phyloP scores from a whole-genome alignment of 1,140 invertebrate genomes.

The Rhizoglyphus robini region DNA sequence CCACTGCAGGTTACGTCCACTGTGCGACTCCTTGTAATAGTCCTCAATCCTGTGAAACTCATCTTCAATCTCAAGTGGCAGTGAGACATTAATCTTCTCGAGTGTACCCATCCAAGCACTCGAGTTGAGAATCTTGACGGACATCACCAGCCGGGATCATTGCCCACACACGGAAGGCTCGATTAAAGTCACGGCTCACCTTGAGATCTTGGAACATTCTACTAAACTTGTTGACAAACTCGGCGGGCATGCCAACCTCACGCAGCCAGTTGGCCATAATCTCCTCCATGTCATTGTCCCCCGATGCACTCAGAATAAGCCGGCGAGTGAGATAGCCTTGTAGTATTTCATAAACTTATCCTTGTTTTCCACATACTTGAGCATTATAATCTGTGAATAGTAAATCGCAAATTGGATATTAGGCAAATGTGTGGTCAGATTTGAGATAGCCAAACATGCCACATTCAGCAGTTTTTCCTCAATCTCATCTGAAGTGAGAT shows the following conservation, averaged over 20 bases:
- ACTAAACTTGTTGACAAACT: constrained; percentile 95
- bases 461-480: constrained; percentile 83
- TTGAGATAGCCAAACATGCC: constrained; percentile 40
- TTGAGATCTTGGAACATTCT: constrained; percentile 85
- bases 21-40: constrained; percentile 62
- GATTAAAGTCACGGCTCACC: constrained; percentile 92
- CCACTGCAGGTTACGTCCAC: constrained; percentile 96
- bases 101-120: constrained; percentile 92
- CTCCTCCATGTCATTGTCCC: constrained; percentile 98
- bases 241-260: constrained; percentile 93
- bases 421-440: too few relatives aligned
- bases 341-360: constrained; percentile 99
- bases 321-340: constrained; percentile 93
- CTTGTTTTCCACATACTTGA: constrained; percentile 99
- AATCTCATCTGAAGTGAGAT: constrained; percentile 93
- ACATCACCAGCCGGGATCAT: constrained; percentile 33
- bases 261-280: constrained; percentile 91
- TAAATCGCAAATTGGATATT: too few relatives aligned
- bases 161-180: constrained; percentile 55
- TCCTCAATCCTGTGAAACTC: constrained; percentile 86
- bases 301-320: constrained; percentile 86
- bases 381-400: constrained; percentile 57
- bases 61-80: constrained; percentile 92
- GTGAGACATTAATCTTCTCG: constrained; percentile 82
- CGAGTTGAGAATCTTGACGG: constrained; percentile 84